These are phyloP conservation scores for Hirtodrosophila cameraria DNA, from an alignment of 2,888 invertebrate species.

Conservation along the genomic window DNA sequence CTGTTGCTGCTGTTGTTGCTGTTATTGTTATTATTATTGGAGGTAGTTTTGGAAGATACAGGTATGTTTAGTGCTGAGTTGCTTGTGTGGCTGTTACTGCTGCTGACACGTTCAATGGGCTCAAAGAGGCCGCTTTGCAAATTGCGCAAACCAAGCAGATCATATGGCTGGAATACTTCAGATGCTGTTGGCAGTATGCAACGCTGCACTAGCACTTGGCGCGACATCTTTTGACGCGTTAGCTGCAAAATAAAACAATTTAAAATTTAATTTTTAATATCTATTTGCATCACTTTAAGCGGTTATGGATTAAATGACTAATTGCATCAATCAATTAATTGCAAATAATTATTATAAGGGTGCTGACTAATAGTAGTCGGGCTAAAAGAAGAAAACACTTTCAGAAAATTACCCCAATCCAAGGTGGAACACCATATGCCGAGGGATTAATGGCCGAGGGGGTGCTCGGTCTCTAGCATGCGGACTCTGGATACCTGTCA, in stretches of 20 bases:
- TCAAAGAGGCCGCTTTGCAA: conserved; percentile 71
- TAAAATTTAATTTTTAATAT: not conserved
- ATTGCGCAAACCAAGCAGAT: conserved; percentile 71
- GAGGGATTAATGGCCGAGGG: no score
- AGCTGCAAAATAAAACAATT: conserved; percentile 55
- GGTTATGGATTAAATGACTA: no score
- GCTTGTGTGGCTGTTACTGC: conserved; percentile 16
- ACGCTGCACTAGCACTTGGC: conserved; percentile 90
- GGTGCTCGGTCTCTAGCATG: no score
- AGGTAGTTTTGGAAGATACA: conserved; percentile 22
- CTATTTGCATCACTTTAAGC: no score
- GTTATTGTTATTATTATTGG: conserved; percentile 1
- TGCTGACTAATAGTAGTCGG: no score
- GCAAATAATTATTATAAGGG: no score
- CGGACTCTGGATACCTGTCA: no score
- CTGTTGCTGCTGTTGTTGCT: conserved; percentile 1
- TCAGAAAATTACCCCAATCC: no score
- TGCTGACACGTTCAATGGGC: conserved; percentile 50
- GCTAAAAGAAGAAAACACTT: no score
- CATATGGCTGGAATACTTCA: conserved; percentile 60
- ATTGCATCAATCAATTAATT: no score
- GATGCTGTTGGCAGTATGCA: conserved; percentile 86
- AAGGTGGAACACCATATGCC: no score
- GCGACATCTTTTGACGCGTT: conserved; percentile 79
- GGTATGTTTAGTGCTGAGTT: not conserved